Conservation (phyloP, 2,113 vertebrate genomes). For the Himantopus leucocephalus region DNA sequence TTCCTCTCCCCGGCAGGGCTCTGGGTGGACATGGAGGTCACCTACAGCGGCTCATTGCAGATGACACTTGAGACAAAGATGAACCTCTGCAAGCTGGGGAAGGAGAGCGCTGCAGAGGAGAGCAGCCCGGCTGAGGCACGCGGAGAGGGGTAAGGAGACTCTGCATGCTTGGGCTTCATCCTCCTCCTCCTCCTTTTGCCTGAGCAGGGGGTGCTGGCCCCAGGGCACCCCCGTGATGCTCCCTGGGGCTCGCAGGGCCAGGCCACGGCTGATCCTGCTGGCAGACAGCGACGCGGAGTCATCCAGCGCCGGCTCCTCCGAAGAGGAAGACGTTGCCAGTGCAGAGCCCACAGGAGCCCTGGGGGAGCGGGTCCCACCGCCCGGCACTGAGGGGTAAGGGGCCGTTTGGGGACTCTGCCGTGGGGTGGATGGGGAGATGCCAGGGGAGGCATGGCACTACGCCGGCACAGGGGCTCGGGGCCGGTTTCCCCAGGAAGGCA, state of each 20-base stretch:
- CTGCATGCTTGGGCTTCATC: not conserved
- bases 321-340: slow-evolving; percentile 78
- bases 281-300: slow-evolving; percentile 89
- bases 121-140: slow-evolving; percentile 38
- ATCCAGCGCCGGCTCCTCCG: slow-evolving; percentile 85
- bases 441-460: fast-evolving
- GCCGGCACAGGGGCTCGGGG: fast-evolving
- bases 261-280: slow-evolving; percentile 72
- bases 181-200: not conserved
- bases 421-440: not conserved
- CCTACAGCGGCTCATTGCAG: slow-evolving; percentile 84
- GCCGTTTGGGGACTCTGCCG: not conserved
- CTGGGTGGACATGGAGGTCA: slow-evolving; percentile 86
- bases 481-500: fast-evolving
- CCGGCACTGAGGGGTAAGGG: slow-evolving; percentile 77
- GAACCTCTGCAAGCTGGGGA: slow-evolving; percentile 87
- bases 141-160: slow-evolving; percentile 63
- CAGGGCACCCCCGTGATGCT: not conserved
- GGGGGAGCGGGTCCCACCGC: slow-evolving; percentile 66
- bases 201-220: not conserved
- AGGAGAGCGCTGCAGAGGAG: slow-evolving; percentile 75
- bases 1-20: slow-evolving; percentile 72
- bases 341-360: slow-evolving; percentile 65
- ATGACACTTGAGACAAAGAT: slow-evolving; percentile 91
- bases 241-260: not conserved